A percentile compares a stretch with the other conserved stretches of the same genome.
These are phyloP conservation scores for Drosophila tani DNA, from an alignment of 1,140 invertebrate genomes.

Conservation along the genomic window DNA sequence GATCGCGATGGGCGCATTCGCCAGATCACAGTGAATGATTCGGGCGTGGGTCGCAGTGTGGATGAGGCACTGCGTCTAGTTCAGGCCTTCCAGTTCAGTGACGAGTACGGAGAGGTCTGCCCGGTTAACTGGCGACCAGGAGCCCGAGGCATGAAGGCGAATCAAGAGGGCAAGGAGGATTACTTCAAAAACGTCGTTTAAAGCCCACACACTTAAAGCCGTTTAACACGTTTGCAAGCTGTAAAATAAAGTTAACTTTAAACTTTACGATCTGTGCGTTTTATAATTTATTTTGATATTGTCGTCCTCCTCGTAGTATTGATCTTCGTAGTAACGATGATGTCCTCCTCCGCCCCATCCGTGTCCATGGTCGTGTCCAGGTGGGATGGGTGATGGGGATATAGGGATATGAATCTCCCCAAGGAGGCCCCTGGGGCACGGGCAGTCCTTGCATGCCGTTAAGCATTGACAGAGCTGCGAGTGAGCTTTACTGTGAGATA, in stretches of 20 bases:
- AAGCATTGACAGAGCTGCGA: too few relatives aligned
- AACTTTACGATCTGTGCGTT: background rate
- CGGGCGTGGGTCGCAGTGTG: conserved; percentile 96
- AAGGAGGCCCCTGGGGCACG: conserved; percentile 60
- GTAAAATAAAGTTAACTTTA: conserved; percentile 9
- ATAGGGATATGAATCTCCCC: conserved; percentile 36
- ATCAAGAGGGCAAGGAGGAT: conserved; percentile 25
- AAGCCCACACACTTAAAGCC: background rate
- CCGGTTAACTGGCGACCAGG: conserved; percentile 97
- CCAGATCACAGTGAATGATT: conserved; percentile 98
- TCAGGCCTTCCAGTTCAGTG: conserved; percentile 98
- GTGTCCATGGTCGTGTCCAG: conserved; percentile 52
- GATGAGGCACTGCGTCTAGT: conserved; percentile 97
- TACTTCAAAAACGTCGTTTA: conserved; percentile 55
- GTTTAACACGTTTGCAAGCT: conserved; percentile 16
- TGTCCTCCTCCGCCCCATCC: conserved; percentile 19
- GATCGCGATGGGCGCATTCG: conserved; percentile 95
- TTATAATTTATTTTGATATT: background rate
- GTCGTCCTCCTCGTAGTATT: too few relatives aligned
- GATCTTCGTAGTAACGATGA: conserved; percentile 6
- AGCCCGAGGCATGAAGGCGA: conserved; percentile 24
- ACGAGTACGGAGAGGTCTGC: conserved; percentile 98
- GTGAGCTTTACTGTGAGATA: too few relatives aligned
- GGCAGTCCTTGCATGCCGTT: conserved; percentile 38
- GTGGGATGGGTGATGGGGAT: conserved; percentile 20